phyloP scores from a whole-genome alignment of 2,888 invertebrate genomes.

The Idaea straminata region DNA sequence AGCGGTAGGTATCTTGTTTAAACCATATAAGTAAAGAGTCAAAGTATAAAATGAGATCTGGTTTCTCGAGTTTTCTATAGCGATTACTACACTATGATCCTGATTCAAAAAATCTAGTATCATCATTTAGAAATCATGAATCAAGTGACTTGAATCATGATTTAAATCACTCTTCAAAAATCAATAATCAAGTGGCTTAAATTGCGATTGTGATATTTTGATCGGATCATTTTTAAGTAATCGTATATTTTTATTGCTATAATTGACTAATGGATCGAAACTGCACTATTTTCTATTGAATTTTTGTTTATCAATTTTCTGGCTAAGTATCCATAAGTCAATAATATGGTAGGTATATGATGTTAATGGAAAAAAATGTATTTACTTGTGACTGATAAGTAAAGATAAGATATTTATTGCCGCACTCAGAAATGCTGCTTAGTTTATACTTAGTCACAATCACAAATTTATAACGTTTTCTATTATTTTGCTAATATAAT shows the following conservation, averaged over 20 bases:
- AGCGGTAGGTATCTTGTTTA: not conserved
- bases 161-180: too few relatives aligned
- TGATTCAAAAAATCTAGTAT: not conserved
- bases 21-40: not conserved
- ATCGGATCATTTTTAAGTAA: not conserved
- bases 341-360: conserved; percentile 6
- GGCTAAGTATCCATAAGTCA: not conserved
- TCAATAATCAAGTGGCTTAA: not conserved
- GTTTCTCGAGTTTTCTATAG: not conserved
- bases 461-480: too few relatives aligned
- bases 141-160: too few relatives aligned
- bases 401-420: not conserved
- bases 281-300: not conserved
- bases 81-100: not conserved
- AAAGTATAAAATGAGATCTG: not conserved
- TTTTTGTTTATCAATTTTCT: not conserved
- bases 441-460: not conserved
- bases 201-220: not conserved
- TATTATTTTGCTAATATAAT: too few relatives aligned
- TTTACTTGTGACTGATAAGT: conserved; percentile 29
- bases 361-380: conserved; percentile 20
- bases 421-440: not conserved
- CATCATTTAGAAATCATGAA: not conserved
- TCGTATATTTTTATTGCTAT: not conserved
- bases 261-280: not conserved